phyloP scores from a whole-genome alignment of 1,140 invertebrate genomes.

The Heliothis subflexa region DNA sequence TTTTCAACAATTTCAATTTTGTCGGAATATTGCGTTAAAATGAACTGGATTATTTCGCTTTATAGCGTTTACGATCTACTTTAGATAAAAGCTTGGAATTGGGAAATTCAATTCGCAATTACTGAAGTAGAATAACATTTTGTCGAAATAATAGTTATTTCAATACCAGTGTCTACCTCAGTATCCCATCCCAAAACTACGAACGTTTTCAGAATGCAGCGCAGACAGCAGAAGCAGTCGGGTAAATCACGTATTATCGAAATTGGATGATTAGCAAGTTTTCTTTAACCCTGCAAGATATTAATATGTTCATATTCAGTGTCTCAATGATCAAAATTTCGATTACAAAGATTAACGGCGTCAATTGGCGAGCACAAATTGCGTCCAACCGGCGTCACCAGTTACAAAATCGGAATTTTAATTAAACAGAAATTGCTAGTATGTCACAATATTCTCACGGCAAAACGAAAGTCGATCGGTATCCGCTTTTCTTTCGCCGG shows the following conservation, averaged over 20 bases:
- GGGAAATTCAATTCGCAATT: not conserved
- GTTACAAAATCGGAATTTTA: conserved; percentile 28
- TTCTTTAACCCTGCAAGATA: too few relatives aligned
- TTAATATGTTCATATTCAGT: not conserved
- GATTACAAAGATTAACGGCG: conserved; percentile 10
- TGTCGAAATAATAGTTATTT: not conserved
- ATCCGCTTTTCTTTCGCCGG: conserved; percentile 42
- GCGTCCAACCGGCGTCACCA: not conserved
- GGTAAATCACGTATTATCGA: too few relatives aligned
- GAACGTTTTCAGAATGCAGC: too few relatives aligned
- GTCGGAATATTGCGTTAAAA: not conserved
- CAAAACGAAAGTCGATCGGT: conserved; percentile 32
- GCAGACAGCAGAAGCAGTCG: too few relatives aligned
- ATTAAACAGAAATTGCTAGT: conserved; percentile 33
- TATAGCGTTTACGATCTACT: not conserved
- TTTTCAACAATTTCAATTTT: not conserved
- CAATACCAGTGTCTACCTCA: not conserved
- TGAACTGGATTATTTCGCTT: not conserved
- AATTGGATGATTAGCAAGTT: too few relatives aligned
- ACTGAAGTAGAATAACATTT: not conserved
- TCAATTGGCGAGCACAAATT: conserved; percentile 9
- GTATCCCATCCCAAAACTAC: too few relatives aligned
- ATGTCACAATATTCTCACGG: conserved; percentile 45
- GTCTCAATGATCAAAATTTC: not conserved
- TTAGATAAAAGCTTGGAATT: not conserved